A percentile compares a stretch with the other conserved stretches of the same genome.
Evolutionary conservation across 2,888 invertebrate species (phyloP).

Genomic region (Tenthredo notha): DNA sequence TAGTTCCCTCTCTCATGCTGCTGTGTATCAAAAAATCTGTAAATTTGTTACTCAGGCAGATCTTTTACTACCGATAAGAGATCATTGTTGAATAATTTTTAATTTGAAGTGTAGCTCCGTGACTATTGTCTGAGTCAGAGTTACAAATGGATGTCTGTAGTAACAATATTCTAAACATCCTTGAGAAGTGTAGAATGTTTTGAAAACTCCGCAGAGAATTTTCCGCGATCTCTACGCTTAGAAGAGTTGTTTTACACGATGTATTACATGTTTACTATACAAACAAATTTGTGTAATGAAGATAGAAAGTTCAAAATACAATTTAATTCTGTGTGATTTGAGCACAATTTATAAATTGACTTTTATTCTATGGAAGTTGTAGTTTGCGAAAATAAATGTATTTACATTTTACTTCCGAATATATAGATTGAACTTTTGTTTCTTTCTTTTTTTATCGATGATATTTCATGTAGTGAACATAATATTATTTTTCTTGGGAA

Average conservation of each 20-base stretch:
- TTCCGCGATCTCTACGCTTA: not conserved
- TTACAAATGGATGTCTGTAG: not conserved
- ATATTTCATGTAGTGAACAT: not conserved
- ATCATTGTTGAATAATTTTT: slow-evolving; percentile 10
- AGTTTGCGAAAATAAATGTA: slow-evolving; percentile 15
- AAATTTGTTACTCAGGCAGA: not conserved
- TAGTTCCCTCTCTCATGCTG: not conserved
- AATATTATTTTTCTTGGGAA: slow-evolving; percentile 10
- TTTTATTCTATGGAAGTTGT: slow-evolving; percentile 5
- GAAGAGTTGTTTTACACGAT: not conserved
- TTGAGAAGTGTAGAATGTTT: not conserved
- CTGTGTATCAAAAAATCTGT: not conserved
- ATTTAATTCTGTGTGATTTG: slow-evolving; percentile 15
- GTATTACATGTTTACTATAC: not conserved
- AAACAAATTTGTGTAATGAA: not conserved
- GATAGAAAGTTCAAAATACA: not conserved
- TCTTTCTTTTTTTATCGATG: not conserved
- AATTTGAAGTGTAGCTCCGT: not conserved
- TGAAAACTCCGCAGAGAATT: not conserved
- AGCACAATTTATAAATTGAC: slow-evolving; percentile 17
- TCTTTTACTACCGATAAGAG: not conserved
- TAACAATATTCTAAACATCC: not conserved
- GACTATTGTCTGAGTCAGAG: not conserved
- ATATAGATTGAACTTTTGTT: not conserved
- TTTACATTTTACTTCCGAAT: slow-evolving; percentile 21